Percentiles rank a stretch among this genome's conserved stretches.
These are phyloP conservation scores for Pseudomyrmex concolor DNA, from an alignment of 1,140 invertebrate genomes.

Conservation along the genomic window DNA sequence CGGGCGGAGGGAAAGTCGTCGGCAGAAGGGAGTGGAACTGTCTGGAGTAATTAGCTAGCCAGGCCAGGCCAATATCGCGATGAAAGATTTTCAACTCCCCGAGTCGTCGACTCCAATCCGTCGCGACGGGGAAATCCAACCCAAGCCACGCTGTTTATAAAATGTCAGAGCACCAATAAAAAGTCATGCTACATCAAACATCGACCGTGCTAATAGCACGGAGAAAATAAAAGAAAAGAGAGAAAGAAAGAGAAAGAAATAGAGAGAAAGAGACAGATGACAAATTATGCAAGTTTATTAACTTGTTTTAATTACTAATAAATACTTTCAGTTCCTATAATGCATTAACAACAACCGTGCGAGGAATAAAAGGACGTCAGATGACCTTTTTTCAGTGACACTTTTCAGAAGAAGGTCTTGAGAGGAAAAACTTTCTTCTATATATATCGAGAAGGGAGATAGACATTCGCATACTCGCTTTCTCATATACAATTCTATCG, in stretches of 20 bases:
- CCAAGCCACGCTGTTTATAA: slow-evolving; percentile 79
- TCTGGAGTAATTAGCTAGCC: slow-evolving; percentile 80
- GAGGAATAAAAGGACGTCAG: neutral
- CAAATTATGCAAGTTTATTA: slow-evolving; percentile 72
- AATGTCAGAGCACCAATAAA: slow-evolving; percentile 86
- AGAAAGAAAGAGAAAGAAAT: slow-evolving; percentile 70
- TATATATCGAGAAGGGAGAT: neutral
- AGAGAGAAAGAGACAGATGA: slow-evolving; percentile 36
- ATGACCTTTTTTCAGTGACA: slow-evolving; percentile 34
- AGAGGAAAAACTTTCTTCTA: neutral
- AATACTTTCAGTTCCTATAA: neutral
- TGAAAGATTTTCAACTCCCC: slow-evolving; percentile 76
- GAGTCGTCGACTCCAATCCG: slow-evolving; percentile 54
- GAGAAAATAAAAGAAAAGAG: neutral
- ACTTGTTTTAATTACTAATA: neutral
- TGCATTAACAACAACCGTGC: neutral
- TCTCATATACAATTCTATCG: neutral
- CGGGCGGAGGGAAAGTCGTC: slow-evolving; percentile 17
- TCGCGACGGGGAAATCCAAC: slow-evolving; percentile 52
- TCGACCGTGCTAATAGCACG: slow-evolving; percentile 24
- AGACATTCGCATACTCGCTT: slow-evolving; percentile 5
- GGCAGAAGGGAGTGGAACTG: slow-evolving; percentile 56
- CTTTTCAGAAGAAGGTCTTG: slow-evolving; percentile 27
- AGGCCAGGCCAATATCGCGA: slow-evolving; percentile 57
- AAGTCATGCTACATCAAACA: slow-evolving; percentile 84